Conservation (phyloP, 1,140 invertebrate genomes). For the Neocloeon triangulifer region DNA sequence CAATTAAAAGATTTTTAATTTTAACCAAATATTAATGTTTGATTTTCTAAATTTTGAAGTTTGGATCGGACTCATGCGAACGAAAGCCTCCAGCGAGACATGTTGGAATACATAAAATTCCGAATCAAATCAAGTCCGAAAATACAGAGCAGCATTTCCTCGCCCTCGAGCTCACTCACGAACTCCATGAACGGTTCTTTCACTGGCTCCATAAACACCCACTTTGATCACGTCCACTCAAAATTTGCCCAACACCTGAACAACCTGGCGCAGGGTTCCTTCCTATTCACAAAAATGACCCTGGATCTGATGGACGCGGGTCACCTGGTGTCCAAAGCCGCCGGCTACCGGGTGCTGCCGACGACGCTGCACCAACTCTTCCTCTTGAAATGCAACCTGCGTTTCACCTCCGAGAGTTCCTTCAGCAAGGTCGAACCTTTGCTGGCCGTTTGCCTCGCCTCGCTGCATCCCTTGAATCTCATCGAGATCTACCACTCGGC, state of each 20-base stretch:
- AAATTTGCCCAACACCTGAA: constrained; percentile 75
- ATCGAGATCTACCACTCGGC: constrained; percentile 86
- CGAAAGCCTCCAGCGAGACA: constrained; percentile 54
- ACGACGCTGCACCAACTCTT: constrained; percentile 84
- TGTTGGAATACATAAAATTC: constrained; percentile 67
- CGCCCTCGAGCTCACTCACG: constrained; percentile 18
- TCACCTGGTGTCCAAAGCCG: constrained; percentile 77
- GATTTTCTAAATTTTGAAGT: no score
- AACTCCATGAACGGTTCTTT: no score
- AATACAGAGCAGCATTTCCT: constrained; percentile 65
- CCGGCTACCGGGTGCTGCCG: constrained; percentile 80
- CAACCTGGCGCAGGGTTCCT: constrained; percentile 62
- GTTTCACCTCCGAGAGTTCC: background rate
- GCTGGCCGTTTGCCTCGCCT: constrained; percentile 70
- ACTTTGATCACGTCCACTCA: constrained; percentile 10
- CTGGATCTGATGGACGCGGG: constrained; percentile 86
- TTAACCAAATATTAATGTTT: no score
- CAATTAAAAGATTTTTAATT: no score
- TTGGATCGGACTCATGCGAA: background rate
- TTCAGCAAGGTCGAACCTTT: constrained; percentile 25
- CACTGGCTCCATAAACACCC: no score
- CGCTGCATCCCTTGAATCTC: constrained; percentile 70
- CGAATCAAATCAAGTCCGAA: constrained; percentile 51
- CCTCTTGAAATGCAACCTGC: constrained; percentile 76
- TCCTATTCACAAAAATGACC: constrained; percentile 75